phyloP scores from a whole-genome alignment of 2,888 invertebrate genomes.

The Notocelia uddmanniana region DNA sequence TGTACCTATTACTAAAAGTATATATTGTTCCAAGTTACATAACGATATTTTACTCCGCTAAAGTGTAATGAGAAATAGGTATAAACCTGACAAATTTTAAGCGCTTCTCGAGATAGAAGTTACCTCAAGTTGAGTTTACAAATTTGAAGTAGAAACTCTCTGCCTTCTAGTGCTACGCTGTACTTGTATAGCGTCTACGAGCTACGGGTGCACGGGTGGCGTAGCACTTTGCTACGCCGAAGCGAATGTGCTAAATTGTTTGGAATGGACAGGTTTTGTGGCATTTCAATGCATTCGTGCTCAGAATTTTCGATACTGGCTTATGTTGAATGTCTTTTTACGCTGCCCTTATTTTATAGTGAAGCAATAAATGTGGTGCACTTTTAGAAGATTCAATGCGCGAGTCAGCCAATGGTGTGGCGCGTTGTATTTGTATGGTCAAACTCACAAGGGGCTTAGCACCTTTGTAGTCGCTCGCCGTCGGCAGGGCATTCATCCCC shows the following conservation, averaged over 20 bases:
- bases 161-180: slow-evolving; percentile 34
- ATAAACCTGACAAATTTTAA: slow-evolving; percentile 24
- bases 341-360: slow-evolving; percentile 11
- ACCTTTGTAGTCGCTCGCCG: no score
- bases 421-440: neutral
- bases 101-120: slow-evolving; percentile 13
- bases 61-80: slow-evolving; percentile 9
- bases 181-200: slow-evolving; percentile 29
- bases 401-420: neutral
- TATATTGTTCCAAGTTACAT: slow-evolving; percentile 3
- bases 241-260: slow-evolving; percentile 41
- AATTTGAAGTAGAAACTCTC: slow-evolving; percentile 24
- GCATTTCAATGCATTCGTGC: slow-evolving; percentile 36
- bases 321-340: slow-evolving; percentile 17
- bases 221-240: slow-evolving; percentile 44
- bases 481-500: no score
- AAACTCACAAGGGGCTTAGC: no score
- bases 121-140: slow-evolving; percentile 30
- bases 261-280: slow-evolving; percentile 41
- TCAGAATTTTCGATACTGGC: slow-evolving; percentile 29
- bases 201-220: slow-evolving; percentile 32
- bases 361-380: neutral
- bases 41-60: slow-evolving; percentile 2
- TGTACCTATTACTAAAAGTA: no score
- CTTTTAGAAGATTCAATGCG: neutral